Evolutionary conservation across 2,888 invertebrate genomes (phyloP).

Genomic region (Microdon myrmicae): DNA sequence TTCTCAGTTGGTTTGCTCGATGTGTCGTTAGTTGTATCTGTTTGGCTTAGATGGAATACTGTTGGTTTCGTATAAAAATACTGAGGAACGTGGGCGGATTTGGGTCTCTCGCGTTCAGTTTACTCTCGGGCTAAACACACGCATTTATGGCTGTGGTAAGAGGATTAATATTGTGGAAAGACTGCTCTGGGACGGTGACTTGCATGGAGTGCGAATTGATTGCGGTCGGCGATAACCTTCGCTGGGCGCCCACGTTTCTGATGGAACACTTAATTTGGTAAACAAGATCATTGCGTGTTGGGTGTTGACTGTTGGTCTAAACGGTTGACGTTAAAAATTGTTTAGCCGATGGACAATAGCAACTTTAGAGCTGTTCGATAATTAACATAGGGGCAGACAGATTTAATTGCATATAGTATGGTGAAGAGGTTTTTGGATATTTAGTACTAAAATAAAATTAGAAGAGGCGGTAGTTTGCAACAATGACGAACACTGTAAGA

Average conservation of each 20-base stretch:
- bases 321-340: conserved; percentile 20
- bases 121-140: conserved; percentile 13
- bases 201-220: conserved; percentile 14
- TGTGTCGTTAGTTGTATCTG: background rate
- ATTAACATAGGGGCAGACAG: too few relatives aligned
- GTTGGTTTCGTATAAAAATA: conserved; percentile 46
- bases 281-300: conserved; percentile 32
- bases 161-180: conserved; percentile 31
- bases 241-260: conserved; percentile 30
- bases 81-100: conserved; percentile 44
- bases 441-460: too few relatives aligned
- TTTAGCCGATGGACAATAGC: too few relatives aligned
- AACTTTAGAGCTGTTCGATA: too few relatives aligned
- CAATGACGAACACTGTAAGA: too few relatives aligned
- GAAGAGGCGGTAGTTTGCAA: too few relatives aligned
- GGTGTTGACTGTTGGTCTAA: conserved; percentile 6
- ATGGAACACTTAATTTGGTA: conserved; percentile 39
- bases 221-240: conserved; percentile 28
- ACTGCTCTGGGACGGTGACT: too few relatives aligned
- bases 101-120: conserved; percentile 33
- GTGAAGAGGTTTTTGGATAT: too few relatives aligned
- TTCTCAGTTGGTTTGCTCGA: conserved; percentile 12
- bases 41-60: conserved; percentile 32
- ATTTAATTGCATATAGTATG: too few relatives aligned
- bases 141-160: conserved; percentile 20